Percentiles rank a stretch among this genome's conserved stretches.
Conservation (phyloP, 2,888 invertebrate species). For the Thecocarcelia acutangulata region DNA sequence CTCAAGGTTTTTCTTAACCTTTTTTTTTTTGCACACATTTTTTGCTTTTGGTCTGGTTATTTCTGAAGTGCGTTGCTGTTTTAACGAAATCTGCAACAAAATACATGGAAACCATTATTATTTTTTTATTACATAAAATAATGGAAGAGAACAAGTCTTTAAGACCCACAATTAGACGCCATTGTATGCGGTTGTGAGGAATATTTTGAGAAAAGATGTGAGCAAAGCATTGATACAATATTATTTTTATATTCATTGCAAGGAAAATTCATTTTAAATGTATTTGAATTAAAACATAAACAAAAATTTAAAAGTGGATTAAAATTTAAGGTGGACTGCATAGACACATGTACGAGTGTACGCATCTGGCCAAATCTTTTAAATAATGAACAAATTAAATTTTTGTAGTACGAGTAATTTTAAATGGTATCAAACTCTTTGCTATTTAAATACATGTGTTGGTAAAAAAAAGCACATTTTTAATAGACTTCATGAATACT, state of each 20-base stretch:
- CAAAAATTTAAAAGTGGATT: no score
- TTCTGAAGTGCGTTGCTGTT: slow-evolving; percentile 23
- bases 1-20: slow-evolving; percentile 43
- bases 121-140: slow-evolving; percentile 38
- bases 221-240: background rate
- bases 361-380: no score
- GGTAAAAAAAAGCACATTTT: background rate
- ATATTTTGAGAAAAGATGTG: slow-evolving; percentile 16
- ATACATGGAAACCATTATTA: slow-evolving; percentile 50
- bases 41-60: background rate
- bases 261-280: background rate
- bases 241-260: slow-evolving; percentile 3
- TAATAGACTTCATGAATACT: background rate
- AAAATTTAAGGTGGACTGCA: no score
- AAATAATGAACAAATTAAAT: no score
- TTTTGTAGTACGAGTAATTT: no score
- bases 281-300: no score
- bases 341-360: no score
- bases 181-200: slow-evolving; percentile 51
- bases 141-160: slow-evolving; percentile 30
- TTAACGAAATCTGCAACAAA: slow-evolving; percentile 26
- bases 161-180: slow-evolving; percentile 66
- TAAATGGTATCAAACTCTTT: no score
- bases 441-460: no score
- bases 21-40: background rate